phyloP scores from a whole-genome alignment of 2,113 vertebrate genomes.

The Scytalopus superciliaris region DNA sequence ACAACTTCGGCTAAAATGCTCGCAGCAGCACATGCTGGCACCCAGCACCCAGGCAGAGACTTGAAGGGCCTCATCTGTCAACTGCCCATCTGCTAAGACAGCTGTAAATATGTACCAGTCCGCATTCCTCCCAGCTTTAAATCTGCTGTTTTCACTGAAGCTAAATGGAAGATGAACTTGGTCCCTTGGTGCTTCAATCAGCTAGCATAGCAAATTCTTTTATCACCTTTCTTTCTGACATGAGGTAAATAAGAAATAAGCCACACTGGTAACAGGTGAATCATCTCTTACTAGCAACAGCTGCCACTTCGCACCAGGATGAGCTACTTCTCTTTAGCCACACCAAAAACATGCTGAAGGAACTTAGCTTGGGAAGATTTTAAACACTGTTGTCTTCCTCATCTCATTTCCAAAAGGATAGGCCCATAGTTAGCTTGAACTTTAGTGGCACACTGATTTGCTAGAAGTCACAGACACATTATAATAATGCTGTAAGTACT shows the following conservation, averaged over 20 bases:
- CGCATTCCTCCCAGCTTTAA: slow-evolving; percentile 21
- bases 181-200: not conserved
- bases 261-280: not conserved
- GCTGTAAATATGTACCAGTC: slow-evolving; percentile 15
- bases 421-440: not conserved
- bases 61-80: slow-evolving; percentile 33
- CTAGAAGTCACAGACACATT: not conserved
- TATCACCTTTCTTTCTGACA: not conserved
- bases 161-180: not conserved
- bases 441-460: not conserved
- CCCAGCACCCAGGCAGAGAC: not conserved
- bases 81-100: slow-evolving; percentile 48
- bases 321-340: not conserved
- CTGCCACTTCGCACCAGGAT: not conserved
- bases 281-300: not conserved
- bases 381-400: not conserved
- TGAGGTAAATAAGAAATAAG: not conserved
- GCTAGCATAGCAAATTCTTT: not conserved
- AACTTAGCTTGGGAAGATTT: not conserved
- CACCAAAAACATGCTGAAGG: not conserved
- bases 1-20: not conserved
- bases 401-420: not conserved
- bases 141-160: slow-evolving; percentile 31
- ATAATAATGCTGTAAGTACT: not conserved
- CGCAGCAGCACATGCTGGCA: not conserved